Conservation (phyloP, 2,888 invertebrate genomes). For the Synanthedon myopaeformis region DNA sequence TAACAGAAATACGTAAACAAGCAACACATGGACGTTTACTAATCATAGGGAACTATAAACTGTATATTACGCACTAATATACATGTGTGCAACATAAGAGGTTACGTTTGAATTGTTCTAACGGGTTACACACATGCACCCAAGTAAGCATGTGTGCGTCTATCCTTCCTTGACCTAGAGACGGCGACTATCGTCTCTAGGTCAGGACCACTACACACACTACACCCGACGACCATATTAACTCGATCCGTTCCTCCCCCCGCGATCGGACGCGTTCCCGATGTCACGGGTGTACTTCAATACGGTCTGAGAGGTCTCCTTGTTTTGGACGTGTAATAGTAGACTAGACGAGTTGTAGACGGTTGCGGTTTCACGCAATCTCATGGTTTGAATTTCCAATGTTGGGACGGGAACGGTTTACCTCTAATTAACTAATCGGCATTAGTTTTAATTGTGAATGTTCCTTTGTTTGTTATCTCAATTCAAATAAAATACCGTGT, state of each 20-base stretch:
- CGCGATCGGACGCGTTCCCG: conserved; percentile 4
- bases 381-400: conserved; percentile 20
- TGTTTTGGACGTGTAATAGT: conserved; percentile 28
- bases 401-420: conserved; percentile 1
- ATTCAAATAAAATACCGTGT: too few species aligned
- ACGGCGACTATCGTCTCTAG: conserved; percentile 58
- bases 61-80: conserved; percentile 9
- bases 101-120: conserved; percentile 5
- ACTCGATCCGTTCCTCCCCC: conserved; percentile 19
- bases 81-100: conserved; percentile 32
- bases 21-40: background rate
- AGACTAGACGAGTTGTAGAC: conserved; percentile 62
- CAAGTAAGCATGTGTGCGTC: conserved; percentile 20
- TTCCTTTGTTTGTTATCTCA: background rate
- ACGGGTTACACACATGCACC: conserved; percentile 1
- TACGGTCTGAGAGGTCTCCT: conserved; percentile 25
- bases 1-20: too few species aligned
- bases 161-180: conserved; percentile 69
- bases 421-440: background rate
- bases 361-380: conserved; percentile 23
- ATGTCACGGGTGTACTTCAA: conserved; percentile 23
- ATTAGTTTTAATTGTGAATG: conserved; percentile 25
- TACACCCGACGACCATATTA: conserved; percentile 36
- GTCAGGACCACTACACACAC: conserved; percentile 62
- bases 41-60: conserved; percentile 1